phyloP scores from a whole-genome alignment of 2,797 vertebrate species.

The Neomorphus geoffroyi region DNA sequence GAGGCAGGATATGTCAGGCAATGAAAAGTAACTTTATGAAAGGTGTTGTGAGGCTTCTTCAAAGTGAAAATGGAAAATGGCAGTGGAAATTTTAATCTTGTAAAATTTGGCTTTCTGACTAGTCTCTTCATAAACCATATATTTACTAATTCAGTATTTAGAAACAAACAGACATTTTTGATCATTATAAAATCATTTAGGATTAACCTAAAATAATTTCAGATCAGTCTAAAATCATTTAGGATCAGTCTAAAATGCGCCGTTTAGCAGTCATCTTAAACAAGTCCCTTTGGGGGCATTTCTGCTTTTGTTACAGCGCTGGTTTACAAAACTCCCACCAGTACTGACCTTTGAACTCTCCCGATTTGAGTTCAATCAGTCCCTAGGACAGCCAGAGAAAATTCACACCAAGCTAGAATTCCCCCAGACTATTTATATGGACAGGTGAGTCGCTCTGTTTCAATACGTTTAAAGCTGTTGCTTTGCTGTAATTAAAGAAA shows the following conservation, averaged over 20 bases:
- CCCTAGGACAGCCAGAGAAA: slow-evolving; percentile 95
- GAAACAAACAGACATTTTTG: neutral
- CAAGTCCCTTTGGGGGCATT: slow-evolving; percentile 21
- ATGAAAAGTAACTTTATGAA: neutral
- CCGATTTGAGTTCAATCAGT: slow-evolving; percentile 97
- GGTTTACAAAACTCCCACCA: slow-evolving; percentile 95
- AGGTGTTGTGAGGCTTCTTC: neutral
- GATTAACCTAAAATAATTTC: neutral
- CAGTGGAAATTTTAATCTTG: neutral
- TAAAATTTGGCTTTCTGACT: neutral
- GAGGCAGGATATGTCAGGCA: neutral
- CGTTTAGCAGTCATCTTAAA: neutral
- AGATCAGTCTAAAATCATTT: neutral
- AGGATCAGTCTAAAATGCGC: neutral
- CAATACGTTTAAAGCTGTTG: neutral
- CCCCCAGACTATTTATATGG: slow-evolving; percentile 94
- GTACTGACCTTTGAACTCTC: slow-evolving; percentile 98
- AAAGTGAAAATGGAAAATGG: neutral
- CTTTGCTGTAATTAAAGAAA: neutral
- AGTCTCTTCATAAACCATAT: neutral
- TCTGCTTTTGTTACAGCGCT: slow-evolving; percentile 82
- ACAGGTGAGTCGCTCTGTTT: slow-evolving; percentile 83
- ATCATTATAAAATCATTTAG: neutral
- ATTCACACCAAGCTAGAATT: slow-evolving; percentile 98
- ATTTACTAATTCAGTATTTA: neutral